Evolutionary conservation across 1,140 invertebrate genomes (phyloP).

Genomic region (Ephestia elutella): DNA sequence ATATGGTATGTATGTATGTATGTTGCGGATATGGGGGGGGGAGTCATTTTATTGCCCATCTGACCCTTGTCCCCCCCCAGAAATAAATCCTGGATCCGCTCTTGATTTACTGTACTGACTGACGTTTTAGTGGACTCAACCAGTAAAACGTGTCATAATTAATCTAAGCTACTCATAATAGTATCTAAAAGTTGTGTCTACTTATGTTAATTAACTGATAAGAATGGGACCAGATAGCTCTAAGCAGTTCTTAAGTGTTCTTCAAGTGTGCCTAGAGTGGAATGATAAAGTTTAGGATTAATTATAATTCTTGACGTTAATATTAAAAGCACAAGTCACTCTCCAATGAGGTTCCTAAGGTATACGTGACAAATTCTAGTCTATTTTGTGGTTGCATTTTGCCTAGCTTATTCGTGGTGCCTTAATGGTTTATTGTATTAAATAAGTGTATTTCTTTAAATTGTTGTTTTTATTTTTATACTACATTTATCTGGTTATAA

Average conservation of each 20-base stretch:
- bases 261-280: slow-evolving; percentile 1
- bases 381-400: slow-evolving; percentile 7
- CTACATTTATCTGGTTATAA: neutral
- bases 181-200: neutral
- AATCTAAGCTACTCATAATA: too few relatives aligned
- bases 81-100: too few relatives aligned
- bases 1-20: too few relatives aligned
- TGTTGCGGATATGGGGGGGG: too few relatives aligned
- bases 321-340: neutral
- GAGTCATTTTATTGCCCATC: too few relatives aligned
- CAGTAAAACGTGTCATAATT: too few relatives aligned
- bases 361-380: slow-evolving; percentile 2
- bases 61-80: too few relatives aligned
- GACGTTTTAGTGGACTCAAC: too few relatives aligned
- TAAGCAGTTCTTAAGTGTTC: neutral
- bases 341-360: neutral
- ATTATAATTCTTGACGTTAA: neutral
- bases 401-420: slow-evolving; percentile 20
- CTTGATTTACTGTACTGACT: too few relatives aligned
- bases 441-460: slow-evolving; percentile 25
- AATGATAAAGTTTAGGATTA: neutral
- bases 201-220: neutral
- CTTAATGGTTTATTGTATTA: slow-evolving; percentile 19
- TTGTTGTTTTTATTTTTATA: slow-evolving; percentile 16
- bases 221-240: neutral